Conservation (phyloP, 2,888 invertebrate genomes). For the Antheraea assamensis region DNA sequence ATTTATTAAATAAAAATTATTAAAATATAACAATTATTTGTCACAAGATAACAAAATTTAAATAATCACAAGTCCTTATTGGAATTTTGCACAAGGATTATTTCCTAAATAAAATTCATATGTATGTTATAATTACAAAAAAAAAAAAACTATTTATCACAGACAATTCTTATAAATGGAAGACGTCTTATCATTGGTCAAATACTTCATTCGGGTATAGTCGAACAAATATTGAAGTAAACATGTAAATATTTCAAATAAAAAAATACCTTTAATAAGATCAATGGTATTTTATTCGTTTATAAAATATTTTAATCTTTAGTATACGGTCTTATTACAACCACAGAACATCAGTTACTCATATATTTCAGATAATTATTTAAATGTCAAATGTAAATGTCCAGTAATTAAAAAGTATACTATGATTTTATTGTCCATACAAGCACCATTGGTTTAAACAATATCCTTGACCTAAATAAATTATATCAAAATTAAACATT, state of each 20-base stretch:
- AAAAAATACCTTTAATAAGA: background rate
- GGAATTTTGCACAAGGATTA: constrained; percentile 3
- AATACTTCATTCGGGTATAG: background rate
- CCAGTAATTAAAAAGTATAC: too few species aligned
- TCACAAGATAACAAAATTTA: constrained; percentile 12
- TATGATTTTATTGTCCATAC: background rate
- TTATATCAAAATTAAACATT: background rate
- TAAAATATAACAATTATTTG: constrained; percentile 12
- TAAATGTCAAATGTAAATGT: too few species aligned
- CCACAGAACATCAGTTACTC: background rate
- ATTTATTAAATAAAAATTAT: constrained; percentile 11
- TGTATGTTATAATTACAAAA: constrained; percentile 25
- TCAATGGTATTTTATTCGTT: background rate
- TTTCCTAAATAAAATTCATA: constrained; percentile 10
- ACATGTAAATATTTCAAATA: background rate
- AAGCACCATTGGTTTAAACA: background rate
- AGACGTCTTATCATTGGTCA: constrained; percentile 37
- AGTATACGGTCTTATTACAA: background rate
- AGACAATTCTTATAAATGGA: constrained; percentile 33
- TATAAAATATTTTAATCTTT: too few species aligned
- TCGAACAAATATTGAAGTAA: background rate
- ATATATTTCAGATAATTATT: too few species aligned
- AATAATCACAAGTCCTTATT: background rate
- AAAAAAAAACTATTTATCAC: constrained; percentile 29
- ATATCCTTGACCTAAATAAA: background rate